A percentile compares a stretch with the other conserved stretches of the same genome.
These are phyloP conservation scores for Porites cylindrica DNA, from an alignment of 92 coral and sea anemone species.

Conservation along the genomic window DNA sequence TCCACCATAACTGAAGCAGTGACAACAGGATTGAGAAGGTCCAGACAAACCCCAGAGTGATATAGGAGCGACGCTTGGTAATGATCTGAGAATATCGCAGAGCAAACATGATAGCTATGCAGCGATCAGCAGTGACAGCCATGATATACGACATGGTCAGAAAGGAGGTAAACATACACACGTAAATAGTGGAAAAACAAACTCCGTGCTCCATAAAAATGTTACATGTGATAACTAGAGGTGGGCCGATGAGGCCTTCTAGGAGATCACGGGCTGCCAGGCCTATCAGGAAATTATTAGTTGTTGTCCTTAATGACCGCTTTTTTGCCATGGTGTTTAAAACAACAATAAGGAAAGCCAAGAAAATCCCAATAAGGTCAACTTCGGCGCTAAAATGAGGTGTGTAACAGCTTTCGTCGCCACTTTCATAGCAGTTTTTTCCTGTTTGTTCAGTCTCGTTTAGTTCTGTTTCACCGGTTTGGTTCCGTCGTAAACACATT, in stretches of 20 bases:
- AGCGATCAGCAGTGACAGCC: constrained; percentile 70
- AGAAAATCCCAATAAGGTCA: constrained; percentile 42
- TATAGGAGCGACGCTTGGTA: constrained; percentile 47
- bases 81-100: constrained; percentile 56
- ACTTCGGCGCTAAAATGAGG: constrained; percentile 24
- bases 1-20: constrained; percentile 66
- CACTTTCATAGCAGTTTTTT: background rate
- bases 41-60: constrained; percentile 55
- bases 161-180: constrained; percentile 64
- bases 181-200: constrained; percentile 51
- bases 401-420: constrained; percentile 18
- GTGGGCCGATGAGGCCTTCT: constrained; percentile 58
- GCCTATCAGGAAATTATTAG: constrained; percentile 61
- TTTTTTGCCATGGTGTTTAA: constrained; percentile 42
- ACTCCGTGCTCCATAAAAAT: constrained; percentile 44
- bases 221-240: constrained; percentile 59
- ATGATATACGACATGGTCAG: constrained; percentile 66
- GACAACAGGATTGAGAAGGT: constrained; percentile 35
- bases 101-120: constrained; percentile 59
- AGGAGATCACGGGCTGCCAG: constrained; percentile 67
- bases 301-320: constrained; percentile 54
- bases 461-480: background rate
- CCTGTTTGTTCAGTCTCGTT: background rate
- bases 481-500: background rate
- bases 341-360: constrained; percentile 58